Evolutionary conservation across 2,888 invertebrate species (phyloP).

Genomic region (Euzetes globulus): DNA sequence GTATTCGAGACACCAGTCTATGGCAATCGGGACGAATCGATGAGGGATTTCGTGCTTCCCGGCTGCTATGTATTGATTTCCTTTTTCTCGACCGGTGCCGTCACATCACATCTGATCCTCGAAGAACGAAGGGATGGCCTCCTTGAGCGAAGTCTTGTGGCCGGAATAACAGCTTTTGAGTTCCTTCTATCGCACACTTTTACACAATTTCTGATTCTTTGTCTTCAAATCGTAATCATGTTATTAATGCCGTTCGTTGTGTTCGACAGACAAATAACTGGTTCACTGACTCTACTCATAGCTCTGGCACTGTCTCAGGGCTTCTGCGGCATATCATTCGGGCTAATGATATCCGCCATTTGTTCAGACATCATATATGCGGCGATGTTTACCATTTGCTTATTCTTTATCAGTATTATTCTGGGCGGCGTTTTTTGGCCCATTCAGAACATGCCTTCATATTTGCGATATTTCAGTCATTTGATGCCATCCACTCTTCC

Average conservation of each 20-base stretch:
- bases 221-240: conserved; percentile 73
- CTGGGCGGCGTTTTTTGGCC: conserved; percentile 82
- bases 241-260: conserved; percentile 83
- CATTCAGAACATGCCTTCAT: conserved; percentile 81
- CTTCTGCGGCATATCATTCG: conserved; percentile 92
- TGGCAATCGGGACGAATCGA: conserved; percentile 62
- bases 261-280: conserved; percentile 79
- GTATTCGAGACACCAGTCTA: background rate
- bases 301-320: conserved; percentile 79
- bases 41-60: conserved; percentile 91
- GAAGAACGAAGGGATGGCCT: conserved; percentile 84
- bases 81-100: conserved; percentile 87
- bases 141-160: conserved; percentile 84
- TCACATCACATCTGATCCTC: conserved; percentile 82
- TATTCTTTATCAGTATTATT: conserved; percentile 51
- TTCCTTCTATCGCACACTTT: conserved; percentile 85
- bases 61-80: conserved; percentile 77
- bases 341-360: conserved; percentile 84
- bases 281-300: conserved; percentile 75
- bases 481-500: conserved; percentile 70
- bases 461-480: conserved; percentile 63
- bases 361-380: conserved; percentile 83
- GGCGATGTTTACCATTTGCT: conserved; percentile 60
- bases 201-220: conserved; percentile 90
- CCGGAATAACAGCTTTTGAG: conserved; percentile 82